Evolutionary conservation across 2,888 invertebrate species (phyloP).

Genomic region (Acanthosepion lycidas): DNA sequence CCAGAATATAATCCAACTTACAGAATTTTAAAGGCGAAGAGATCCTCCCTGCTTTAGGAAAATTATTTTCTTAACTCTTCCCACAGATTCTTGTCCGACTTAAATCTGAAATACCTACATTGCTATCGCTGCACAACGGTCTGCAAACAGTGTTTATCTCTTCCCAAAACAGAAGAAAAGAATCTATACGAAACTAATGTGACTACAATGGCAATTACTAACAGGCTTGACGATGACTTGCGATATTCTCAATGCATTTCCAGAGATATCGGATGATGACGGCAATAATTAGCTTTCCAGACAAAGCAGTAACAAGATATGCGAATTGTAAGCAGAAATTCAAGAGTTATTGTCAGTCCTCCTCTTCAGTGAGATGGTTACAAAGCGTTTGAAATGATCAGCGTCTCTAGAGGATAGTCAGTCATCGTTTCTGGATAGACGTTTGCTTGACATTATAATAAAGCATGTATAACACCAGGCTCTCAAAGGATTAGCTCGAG

Average conservation of each 20-base stretch:
- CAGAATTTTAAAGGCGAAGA: too few species aligned
- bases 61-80: too few species aligned
- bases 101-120: too few species aligned
- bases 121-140: background rate
- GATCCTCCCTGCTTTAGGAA: too few species aligned
- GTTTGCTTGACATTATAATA: background rate
- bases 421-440: background rate
- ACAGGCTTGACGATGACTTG: background rate
- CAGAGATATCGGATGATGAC: conserved; percentile 2
- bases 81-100: too few species aligned
- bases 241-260: background rate
- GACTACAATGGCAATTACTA: background rate
- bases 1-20: too few species aligned
- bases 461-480: background rate
- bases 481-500: too few species aligned
- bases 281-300: background rate
- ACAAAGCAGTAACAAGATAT: background rate
- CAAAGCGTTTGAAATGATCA: background rate
- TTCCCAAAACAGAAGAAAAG: background rate
- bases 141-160: background rate
- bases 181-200: background rate
- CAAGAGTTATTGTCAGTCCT: background rate
- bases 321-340: background rate
- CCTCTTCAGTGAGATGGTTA: background rate
- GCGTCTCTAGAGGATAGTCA: background rate